phyloP scores from a whole-genome alignment of 2,797 vertebrate genomes.

The Lithobates sylvaticus region DNA sequence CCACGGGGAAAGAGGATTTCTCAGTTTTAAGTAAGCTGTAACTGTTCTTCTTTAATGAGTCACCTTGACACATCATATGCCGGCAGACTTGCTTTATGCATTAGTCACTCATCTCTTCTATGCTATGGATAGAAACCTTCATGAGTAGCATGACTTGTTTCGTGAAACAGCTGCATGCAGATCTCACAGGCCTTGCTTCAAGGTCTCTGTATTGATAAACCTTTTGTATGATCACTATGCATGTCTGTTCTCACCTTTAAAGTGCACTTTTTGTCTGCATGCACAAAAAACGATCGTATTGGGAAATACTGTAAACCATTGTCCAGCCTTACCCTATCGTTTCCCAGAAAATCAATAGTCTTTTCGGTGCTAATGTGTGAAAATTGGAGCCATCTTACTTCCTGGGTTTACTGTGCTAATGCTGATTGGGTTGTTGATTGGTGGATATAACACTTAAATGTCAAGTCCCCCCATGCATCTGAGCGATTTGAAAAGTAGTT shows the following conservation, averaged over 20 bases:
- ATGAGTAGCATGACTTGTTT: constrained; percentile 19
- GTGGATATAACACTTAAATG: too few relatives aligned
- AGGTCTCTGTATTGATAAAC: constrained; percentile 15
- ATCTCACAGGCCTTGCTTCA: neutral
- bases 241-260: constrained; percentile 2
- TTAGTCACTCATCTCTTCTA: constrained; percentile 20
- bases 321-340: neutral
- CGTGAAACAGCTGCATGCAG: constrained; percentile 26
- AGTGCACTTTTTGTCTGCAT: neutral
- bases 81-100: neutral
- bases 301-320: neutral
- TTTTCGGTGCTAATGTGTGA: neutral
- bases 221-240: constrained; percentile 10
- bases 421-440: neutral
- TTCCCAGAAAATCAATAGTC: neutral
- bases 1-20: neutral
- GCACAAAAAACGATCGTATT: neutral
- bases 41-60: neutral
- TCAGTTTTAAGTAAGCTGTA: neutral
- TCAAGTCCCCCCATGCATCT: too few relatives aligned
- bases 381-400: neutral
- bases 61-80: neutral
- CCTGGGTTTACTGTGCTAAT: neutral
- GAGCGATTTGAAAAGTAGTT: too few relatives aligned
- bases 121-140: constrained; percentile 5